Base-by-base conservation (phyloP, 2,113 vertebrate species). In the Protomyctophum bolini region DNA sequence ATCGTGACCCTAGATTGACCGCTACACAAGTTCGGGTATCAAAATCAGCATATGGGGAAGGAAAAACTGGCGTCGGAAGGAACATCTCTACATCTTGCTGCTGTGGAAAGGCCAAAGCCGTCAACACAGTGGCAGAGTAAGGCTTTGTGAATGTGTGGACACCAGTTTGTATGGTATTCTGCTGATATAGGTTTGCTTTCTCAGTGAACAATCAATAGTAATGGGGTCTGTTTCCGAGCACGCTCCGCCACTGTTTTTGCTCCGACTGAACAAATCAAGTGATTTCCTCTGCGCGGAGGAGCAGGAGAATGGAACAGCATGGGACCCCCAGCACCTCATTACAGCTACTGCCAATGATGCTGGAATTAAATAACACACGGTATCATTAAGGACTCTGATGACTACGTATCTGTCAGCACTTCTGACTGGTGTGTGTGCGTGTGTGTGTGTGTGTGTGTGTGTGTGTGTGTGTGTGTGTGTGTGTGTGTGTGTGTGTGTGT, bases 261-360 rank as follows among this genome's bases (percentile, higher is more conserved):
- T 68, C 69, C 58, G 8, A 52, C 63, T 29, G 63, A 72, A 72
- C 46, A 70, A 58, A 64, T 76, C 63, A 63, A 41, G 61, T 49
- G 72, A 83, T 78, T 76, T 83, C 54, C 21, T 70, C 68, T 80
- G 76, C 21, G 70, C 55, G 71, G 63, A 41, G 54, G 73, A 68
- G n/a, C 52, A 68, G 57, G 77, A 75, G 59, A 81, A 72, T 57
- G 62, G 54, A 65, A 12, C 63, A 68, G 64, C 72, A 71, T 15
- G 68, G 51, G 58, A 67, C 28, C 33, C 33, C 33, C 60, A 76
- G 46, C 21, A 64, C 65, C 72, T 76, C 73, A 80, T 89, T 86
- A 77, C n/a, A 6, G 12, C 1, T 54, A 54, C 10, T 54, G 10
- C 14, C 10, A 57, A 21, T 33, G 9, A 12, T 49, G 61, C 75